Evolutionary conservation across 2,888 invertebrate species (phyloP).

Genomic region (Heterodera filipjevi): DNA sequence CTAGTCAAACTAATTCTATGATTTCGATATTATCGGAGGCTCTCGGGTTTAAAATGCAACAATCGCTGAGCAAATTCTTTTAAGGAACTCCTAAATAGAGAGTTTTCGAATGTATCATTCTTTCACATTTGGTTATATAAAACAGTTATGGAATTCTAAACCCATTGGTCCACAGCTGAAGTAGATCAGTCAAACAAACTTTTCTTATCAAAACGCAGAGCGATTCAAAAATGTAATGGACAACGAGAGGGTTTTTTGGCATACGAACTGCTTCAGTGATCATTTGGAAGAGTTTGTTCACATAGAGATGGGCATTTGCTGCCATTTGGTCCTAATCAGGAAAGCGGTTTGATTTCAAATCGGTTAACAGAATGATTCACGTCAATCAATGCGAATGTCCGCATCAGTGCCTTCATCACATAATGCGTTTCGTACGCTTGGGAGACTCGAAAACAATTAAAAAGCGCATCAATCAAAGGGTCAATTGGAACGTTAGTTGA

Average conservation of each 20-base stretch:
- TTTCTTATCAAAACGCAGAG: constrained; percentile 75
- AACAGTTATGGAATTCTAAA: no score
- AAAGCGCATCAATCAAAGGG: constrained; percentile 78
- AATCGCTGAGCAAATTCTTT: no score
- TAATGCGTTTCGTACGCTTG: constrained; percentile 92
- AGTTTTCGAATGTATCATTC: no score
- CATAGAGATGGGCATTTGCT: constrained; percentile 42
- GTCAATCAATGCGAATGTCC: constrained; percentile 55
- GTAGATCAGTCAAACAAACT: constrained; percentile 34
- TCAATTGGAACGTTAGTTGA: constrained; percentile 74
- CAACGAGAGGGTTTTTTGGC: constrained; percentile 91
- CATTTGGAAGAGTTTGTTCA: constrained; percentile 48
- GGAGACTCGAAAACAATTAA: constrained; percentile 75
- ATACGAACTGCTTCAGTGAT: constrained; percentile 51
- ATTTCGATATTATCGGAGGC: no score
- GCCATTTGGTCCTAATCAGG: constrained; percentile 36
- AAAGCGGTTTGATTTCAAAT: neutral
- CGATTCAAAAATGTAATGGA: constrained; percentile 96
- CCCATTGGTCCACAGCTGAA: no score
- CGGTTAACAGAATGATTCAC: constrained; percentile 36
- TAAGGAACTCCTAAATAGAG: no score
- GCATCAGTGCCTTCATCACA: constrained; percentile 82
- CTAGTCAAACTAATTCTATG: no score
- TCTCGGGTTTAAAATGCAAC: no score
- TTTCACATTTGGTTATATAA: no score